Conservation (phyloP, 2,888 invertebrate species). For the Zonitis immaculata region DNA sequence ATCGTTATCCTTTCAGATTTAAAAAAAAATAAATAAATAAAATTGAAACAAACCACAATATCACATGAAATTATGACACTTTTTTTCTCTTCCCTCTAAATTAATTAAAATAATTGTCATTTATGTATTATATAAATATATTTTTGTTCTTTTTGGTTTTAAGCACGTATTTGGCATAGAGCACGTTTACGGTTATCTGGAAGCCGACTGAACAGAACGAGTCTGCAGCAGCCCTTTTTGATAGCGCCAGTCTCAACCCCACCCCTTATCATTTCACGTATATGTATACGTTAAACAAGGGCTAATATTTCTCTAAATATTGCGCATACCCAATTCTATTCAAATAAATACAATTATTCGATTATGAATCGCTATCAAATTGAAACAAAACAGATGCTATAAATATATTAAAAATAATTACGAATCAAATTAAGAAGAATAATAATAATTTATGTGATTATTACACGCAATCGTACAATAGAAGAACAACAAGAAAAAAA, state of each 20-base stretch:
- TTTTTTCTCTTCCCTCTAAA: no score
- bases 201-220: constrained; percentile 19
- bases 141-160: constrained; percentile 12
- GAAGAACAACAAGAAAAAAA: not conserved
- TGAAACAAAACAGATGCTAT: no score
- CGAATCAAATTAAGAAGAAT: no score
- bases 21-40: no score
- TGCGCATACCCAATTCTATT: constrained; percentile 34
- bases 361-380: no score
- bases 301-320: constrained; percentile 34
- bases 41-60: no score
- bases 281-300: constrained; percentile 29
- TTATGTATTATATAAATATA: constrained; percentile 6
- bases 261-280: constrained; percentile 29
- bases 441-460: not conserved
- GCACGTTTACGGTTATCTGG: constrained; percentile 18
- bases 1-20: no score
- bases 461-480: not conserved
- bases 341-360: constrained; percentile 17
- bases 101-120: no score
- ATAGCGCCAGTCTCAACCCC: constrained; percentile 23
- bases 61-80: no score
- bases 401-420: no score
- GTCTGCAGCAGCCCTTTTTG: constrained; percentile 30
- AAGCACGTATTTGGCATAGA: constrained; percentile 5